Evolutionary conservation across 2,888 invertebrate genomes (phyloP), one percentile per base, ranked within the genome.

Genomic region (Troides helena): DNA sequence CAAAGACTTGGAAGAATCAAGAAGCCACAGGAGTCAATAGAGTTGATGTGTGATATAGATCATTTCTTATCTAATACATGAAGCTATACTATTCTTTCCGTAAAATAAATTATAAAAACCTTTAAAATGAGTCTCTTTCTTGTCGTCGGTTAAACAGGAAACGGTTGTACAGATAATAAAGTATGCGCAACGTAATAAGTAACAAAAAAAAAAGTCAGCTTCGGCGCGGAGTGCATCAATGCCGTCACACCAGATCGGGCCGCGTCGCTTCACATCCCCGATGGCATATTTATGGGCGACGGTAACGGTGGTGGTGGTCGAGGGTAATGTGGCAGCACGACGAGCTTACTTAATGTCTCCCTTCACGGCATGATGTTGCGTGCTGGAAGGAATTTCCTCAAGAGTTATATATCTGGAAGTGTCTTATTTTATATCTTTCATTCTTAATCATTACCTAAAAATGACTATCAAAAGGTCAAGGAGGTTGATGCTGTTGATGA

Each of bases 291-390:
- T 74, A 72, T 72, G 72, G 67, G 69, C 64, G 43, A 25, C 53
- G 56, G 30, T 39, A 50, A 69, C 72, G 72, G 70, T 72, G 72
- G 65, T 63, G 72, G 74, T 74, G 74, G 75, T 71, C 72, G 69
- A 66, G 76, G 76, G 79, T 83, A 88, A 87, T 86, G 87, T 83
- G 80, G 81, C 84, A 80, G 76, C 78, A 81, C 84, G 79, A 79
- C 77, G 76, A 80, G 77, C 78, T 80, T 82, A 82, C 80, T 81
- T 81, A 82, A 81, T 77, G 80, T 79, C 79, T 74, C 81, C 81
- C 78, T 74, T 68, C 68, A 69, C 73, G 67, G 67, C 65, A 68
- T 85, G 86, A 87, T 86, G 86, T 85, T 78, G 83, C 85, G 83
- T 84, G 82, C 74, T 67, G 70, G 68, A 68, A 62, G 67, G 69